Evolutionary conservation across 2,797 vertebrate genomes (phyloP), one percentile per base, ranked within the genome.

Genomic region (Neosilurus hyrtlii): DNA sequence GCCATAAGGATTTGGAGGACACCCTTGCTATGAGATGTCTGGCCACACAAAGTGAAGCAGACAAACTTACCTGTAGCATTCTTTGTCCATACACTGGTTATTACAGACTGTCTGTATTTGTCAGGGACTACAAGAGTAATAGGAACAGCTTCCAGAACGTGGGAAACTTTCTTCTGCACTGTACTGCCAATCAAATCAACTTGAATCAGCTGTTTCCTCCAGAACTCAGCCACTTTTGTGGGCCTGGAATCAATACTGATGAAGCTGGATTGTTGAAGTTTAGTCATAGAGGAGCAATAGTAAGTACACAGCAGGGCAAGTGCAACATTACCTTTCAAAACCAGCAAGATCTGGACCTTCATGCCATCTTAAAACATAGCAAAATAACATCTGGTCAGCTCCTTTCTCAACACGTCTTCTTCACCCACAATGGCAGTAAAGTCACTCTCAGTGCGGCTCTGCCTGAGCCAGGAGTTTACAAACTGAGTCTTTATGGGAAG

Each of bases 361-460:
- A 80, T 0, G n/a, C 89, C 22, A 63, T 82, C 22, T 77, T 87
- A 63, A 90, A 90, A 82, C 90, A 92, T 57, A 87, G 86, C n/a
- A 18, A 35, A 20, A 81, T 0, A 16, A 37, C 37, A 9, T 35
- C 82, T 0, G 54, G 22, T 30, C 63, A 88, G 66, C 90, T 93
- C 0, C 86, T 95, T 35, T 87, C 91, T 3, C 92, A 92, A 9
- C 89, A 95, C 2, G 2, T 94, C 76, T 91, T 95, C 86, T 91
- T 93, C 83, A 95, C 94, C 0, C 91, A 94, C 76, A 91, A 93
- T 4, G 93, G 92, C 82, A 91, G 83, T 61, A 95, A 96, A 86
- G 92, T 96, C 89, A 95, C 94, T 0, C 63, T 95, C 62, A 94
- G 91, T 0, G 0, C 89, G 65, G 89, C 88, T 63, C 90, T 96